A percentile compares a stretch with the other conserved stretches of the same genome.
Evolutionary conservation across 2,113 vertebrate genomes (phyloP).

Genomic region (Sterna hirundo): DNA sequence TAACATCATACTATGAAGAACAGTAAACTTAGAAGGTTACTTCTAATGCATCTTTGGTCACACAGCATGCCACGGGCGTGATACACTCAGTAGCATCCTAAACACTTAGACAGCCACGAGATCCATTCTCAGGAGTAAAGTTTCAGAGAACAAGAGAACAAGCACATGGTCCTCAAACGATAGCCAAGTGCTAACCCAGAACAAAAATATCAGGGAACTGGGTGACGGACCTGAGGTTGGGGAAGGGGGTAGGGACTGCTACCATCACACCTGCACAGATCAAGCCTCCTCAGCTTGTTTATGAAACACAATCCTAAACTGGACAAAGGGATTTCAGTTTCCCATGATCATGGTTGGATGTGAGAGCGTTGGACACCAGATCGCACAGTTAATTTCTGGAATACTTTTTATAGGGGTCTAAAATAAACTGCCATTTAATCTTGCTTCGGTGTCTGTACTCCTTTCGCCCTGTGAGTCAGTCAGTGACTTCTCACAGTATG

Average conservation of each 20-base stretch:
- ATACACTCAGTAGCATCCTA: not conserved
- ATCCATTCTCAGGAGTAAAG: not conserved
- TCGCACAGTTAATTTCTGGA: not conserved
- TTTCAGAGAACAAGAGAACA: not conserved
- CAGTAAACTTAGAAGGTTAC: not conserved
- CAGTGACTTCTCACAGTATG: not conserved
- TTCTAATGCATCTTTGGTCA: not conserved
- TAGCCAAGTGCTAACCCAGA: not conserved
- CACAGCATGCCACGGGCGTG: not conserved
- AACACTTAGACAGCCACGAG: not conserved
- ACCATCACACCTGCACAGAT: not conserved
- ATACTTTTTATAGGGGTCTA: not conserved
- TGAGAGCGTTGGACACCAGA: not conserved
- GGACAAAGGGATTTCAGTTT: not conserved
- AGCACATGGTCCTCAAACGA: not conserved
- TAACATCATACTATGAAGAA: not conserved
- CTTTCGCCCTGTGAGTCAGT: not conserved
- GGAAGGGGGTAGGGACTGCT: too few relatives aligned
- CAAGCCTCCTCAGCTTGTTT: not conserved
- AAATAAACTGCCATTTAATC: conserved; percentile 9
- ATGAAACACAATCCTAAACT: not conserved
- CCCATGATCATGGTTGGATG: not conserved
- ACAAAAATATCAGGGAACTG: not conserved
- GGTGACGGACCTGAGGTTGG: not conserved
- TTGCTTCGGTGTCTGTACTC: not conserved